These are phyloP conservation scores for Sebastes steindachneri DNA, from an alignment of 2,797 vertebrate species.

Conservation along the genomic window DNA sequence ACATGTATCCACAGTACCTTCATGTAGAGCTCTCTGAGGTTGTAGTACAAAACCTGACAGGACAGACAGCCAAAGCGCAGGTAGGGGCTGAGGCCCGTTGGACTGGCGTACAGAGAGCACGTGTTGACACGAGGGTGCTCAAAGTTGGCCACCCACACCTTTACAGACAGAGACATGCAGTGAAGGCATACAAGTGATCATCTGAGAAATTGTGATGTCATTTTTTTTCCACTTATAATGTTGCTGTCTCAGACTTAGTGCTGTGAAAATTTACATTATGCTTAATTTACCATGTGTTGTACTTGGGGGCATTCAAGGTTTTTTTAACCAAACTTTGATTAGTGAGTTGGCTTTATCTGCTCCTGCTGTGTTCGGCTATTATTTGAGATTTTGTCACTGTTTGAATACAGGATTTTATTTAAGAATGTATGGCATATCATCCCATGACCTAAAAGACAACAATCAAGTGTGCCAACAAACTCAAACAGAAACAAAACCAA, in stretches of 20 bases:
- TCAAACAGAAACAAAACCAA: not conserved
- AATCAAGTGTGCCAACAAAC: not conserved
- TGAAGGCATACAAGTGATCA: not conserved
- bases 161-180: not conserved
- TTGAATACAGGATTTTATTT: not conserved
- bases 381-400: not conserved
- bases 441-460: not conserved
- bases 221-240: not conserved
- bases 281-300: not conserved
- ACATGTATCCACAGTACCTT: conserved; percentile 82
- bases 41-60: conserved; percentile 94
- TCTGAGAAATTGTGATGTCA: not conserved
- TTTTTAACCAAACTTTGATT: not conserved
- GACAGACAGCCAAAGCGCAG: conserved; percentile 96
- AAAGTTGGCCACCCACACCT: conserved; percentile 96
- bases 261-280: not conserved
- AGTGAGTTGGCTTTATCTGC: not conserved
- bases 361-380: not conserved
- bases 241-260: not conserved
- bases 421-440: not conserved
- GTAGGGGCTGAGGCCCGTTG: conserved; percentile 96
- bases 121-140: conserved; percentile 91
- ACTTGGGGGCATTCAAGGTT: not conserved
- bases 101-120: conserved; percentile 92
- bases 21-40: conserved; percentile 93